phyloP scores from a whole-genome alignment of 2,797 vertebrate genomes.

The Gambusia yucatana region DNA sequence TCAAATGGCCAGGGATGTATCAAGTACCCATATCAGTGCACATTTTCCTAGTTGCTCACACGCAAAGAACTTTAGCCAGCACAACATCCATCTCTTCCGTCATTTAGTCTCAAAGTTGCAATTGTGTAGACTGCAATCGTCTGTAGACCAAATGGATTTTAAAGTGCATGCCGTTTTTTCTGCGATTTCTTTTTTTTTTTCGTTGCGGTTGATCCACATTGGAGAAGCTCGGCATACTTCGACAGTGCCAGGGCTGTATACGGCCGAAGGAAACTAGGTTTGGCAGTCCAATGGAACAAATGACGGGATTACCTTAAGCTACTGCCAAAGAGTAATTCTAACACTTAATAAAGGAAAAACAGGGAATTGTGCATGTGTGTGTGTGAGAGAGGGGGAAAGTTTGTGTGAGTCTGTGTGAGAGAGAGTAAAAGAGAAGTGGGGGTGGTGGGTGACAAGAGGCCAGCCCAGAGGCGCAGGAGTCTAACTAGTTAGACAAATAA shows the following conservation, averaged over 20 bases:
- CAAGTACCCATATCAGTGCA: slow-evolving; percentile 10
- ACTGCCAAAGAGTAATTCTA: slow-evolving; percentile 83
- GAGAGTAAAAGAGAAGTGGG: slow-evolving; percentile 28
- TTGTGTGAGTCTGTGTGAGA: slow-evolving; percentile 28
- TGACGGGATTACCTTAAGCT: slow-evolving; percentile 83
- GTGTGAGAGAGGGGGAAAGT: background rate
- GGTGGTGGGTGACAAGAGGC: slow-evolving; percentile 42
- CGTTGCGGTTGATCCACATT: slow-evolving; percentile 51
- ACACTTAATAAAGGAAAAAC: slow-evolving; percentile 85
- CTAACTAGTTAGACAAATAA: slow-evolving; percentile 81
- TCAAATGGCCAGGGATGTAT: slow-evolving; percentile 37
- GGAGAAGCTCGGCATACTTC: slow-evolving; percentile 21
- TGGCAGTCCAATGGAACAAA: slow-evolving; percentile 83
- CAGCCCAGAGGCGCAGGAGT: slow-evolving; percentile 77
- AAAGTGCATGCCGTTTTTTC: slow-evolving; percentile 46
- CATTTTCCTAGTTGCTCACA: slow-evolving; percentile 38
- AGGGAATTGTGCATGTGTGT: slow-evolving; percentile 40
- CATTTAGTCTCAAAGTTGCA: slow-evolving; percentile 39
- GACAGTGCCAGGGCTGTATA: slow-evolving; percentile 71
- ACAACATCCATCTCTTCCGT: slow-evolving; percentile 48
- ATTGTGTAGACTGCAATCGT: slow-evolving; percentile 48
- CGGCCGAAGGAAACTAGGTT: slow-evolving; percentile 75
- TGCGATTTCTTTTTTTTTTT: slow-evolving; percentile 14
- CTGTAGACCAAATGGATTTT: slow-evolving; percentile 41
- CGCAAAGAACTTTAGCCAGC: slow-evolving; percentile 46